Percentiles rank a stretch among this genome's conserved stretches.
Conservation (phyloP, 2,113 vertebrate genomes). For the Leuciscus idus region DNA sequence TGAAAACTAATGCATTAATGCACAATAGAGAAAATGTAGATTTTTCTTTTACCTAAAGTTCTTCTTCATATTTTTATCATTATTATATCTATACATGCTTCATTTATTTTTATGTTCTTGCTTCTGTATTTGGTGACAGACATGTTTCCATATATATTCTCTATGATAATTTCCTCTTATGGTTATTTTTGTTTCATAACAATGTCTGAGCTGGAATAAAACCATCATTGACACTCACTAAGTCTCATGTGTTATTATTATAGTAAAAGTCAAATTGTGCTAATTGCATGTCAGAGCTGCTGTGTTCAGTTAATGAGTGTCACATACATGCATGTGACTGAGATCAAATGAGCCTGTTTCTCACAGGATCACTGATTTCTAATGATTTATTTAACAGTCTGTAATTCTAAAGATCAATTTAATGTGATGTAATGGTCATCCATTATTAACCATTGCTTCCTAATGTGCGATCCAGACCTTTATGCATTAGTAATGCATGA, state of each 20-base stretch:
- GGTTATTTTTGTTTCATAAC: conserved; percentile 8
- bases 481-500: background rate
- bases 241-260: background rate
- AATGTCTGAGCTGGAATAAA: background rate
- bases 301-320: background rate
- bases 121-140: background rate
- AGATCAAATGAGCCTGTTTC: conserved; percentile 6
- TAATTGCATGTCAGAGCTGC: conserved; percentile 13
- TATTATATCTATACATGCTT: background rate
- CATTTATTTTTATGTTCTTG: background rate
- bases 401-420: background rate
- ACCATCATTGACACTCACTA: background rate
- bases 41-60: background rate
- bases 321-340: background rate
- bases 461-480: background rate
- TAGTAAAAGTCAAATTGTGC: background rate
- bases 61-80: background rate
- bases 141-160: background rate
- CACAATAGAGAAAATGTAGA: background rate
- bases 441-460: background rate
- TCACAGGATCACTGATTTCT: background rate
- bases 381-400: conserved; percentile 7
- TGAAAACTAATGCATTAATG: background rate
- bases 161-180: background rate
- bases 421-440: background rate